A percentile compares a stretch with the other conserved stretches of the same genome.
These are phyloP conservation scores for Hoplostethus mediterraneus DNA, from an alignment of 2,797 vertebrate species.

Conservation along the genomic window DNA sequence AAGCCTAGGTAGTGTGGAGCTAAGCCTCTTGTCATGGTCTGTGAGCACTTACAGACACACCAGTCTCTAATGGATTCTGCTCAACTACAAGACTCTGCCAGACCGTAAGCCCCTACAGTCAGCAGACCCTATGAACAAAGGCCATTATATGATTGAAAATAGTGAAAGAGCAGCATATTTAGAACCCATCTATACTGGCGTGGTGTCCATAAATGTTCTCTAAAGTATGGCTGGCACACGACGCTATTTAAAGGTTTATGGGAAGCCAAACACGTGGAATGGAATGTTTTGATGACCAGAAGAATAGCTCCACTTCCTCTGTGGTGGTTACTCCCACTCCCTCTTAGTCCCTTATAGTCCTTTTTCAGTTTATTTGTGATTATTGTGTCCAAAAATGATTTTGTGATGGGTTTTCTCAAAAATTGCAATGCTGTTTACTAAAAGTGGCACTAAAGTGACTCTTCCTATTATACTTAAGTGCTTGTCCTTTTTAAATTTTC, in stretches of 20 bases:
- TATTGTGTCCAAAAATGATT: conserved; percentile 11
- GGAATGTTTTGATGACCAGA: conserved; percentile 15
- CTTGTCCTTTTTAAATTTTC: conserved; percentile 30
- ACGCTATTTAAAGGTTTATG: conserved; percentile 3
- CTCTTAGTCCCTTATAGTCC: too few relatives aligned
- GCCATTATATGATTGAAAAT: conserved; percentile 15
- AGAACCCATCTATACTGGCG: not conserved
- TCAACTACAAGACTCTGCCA: conserved; percentile 53
- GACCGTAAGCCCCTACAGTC: conserved; percentile 34
- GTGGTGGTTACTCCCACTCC: not conserved
- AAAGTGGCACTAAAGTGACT: conserved; percentile 33
- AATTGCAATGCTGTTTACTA: conserved; percentile 44
- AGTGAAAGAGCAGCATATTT: conserved; percentile 12
- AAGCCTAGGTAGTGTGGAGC: conserved; percentile 47
- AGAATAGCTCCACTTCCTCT: not conserved
- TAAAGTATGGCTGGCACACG: not conserved
- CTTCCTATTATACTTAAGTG: conserved; percentile 49
- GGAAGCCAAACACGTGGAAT: conserved; percentile 14
- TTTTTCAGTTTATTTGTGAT: conserved; percentile 8
- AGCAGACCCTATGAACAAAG: conserved; percentile 6
- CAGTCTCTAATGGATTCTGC: conserved; percentile 59
- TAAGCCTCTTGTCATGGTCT: conserved; percentile 71
- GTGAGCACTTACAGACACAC: conserved; percentile 66
- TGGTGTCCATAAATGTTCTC: not conserved
- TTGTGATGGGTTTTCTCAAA: conserved; percentile 30